These are phyloP conservation scores for Tylochromis polylepis DNA, from an alignment of 2,113 vertebrate species.

Conservation along the genomic window DNA sequence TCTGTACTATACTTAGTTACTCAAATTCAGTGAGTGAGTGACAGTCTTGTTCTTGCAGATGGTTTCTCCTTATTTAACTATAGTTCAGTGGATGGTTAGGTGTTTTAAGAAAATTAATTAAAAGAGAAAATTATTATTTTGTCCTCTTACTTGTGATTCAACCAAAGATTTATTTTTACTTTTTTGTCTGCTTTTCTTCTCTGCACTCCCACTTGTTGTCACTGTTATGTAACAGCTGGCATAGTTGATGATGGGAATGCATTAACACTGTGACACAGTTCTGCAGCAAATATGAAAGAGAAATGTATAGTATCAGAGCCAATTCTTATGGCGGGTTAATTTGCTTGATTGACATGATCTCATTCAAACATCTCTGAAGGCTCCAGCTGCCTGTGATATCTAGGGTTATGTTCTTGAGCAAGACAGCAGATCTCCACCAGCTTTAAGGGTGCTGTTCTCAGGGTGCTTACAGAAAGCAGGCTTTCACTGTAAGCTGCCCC, in stretches of 20 bases:
- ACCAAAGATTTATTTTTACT: not conserved
- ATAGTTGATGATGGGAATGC: not conserved
- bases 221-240: not conserved
- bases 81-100: not conserved
- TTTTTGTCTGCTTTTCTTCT: not conserved
- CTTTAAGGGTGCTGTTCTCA: not conserved
- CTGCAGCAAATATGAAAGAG: not conserved
- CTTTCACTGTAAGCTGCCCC: not conserved
- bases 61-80: not conserved
- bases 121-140: conserved; percentile 17
- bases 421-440: not conserved
- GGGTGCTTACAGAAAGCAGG: not conserved
- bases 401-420: not conserved
- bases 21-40: not conserved
- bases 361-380: not conserved
- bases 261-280: conserved; percentile 3
- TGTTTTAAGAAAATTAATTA: not conserved
- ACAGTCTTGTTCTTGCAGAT: not conserved
- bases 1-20: not conserved
- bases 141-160: not conserved
- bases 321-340: not conserved
- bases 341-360: conserved; percentile 15
- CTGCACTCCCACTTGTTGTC: not conserved
- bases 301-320: not conserved
- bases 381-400: not conserved